Evolutionary conservation across 1,140 invertebrate species (phyloP), one percentile per base, ranked within the genome.

Genomic region (Helicoverpa zea): DNA sequence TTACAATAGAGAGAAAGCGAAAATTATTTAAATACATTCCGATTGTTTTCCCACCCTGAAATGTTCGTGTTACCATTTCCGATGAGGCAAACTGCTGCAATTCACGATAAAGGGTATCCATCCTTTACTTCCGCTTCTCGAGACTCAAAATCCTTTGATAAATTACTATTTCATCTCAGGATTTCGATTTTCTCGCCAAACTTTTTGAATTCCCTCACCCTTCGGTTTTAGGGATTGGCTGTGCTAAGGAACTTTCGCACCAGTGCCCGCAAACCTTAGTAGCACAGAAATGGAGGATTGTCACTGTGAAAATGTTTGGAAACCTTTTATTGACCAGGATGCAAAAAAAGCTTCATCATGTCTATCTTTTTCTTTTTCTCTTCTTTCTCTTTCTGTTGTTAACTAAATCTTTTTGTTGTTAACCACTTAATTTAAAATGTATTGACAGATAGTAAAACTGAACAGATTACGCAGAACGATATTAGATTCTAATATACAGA

Each of bases 101-200:
- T 89, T 86, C 85, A 76, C 88, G 93, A 93, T 93, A 94, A 94
- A 89, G 85, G 85, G 77, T 88, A 87, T 81, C 89, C 87, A 87
- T 90, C 88, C 81, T 89, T 88, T 88, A 88, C 88, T 88, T 88
- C 86, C 84, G 84, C 85, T 90, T 82, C 87, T 89, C 82, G 89
- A 82, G 81, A 86, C 86, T 89, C 80, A 86, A 91, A 93, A 93
- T 92, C 93, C 89, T 92, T 92, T 94, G 92, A 94, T 94, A 93
- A 93, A 94, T 94, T 93, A 94, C 92, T 94, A 93, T 94, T 94
- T 93, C 91, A 92, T 92, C 90, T 92, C 82, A 82, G 90, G 90
- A 90, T 93, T 91, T 89, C 79, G 88, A 81, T 87, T 87, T 91
- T 91, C 85, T 88, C 75, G 84, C 78, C 75, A 91, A 90, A 90